These are phyloP conservation scores for Lucilia sericata DNA, from an alignment of 1,140 invertebrate genomes.

Conservation along the genomic window DNA sequence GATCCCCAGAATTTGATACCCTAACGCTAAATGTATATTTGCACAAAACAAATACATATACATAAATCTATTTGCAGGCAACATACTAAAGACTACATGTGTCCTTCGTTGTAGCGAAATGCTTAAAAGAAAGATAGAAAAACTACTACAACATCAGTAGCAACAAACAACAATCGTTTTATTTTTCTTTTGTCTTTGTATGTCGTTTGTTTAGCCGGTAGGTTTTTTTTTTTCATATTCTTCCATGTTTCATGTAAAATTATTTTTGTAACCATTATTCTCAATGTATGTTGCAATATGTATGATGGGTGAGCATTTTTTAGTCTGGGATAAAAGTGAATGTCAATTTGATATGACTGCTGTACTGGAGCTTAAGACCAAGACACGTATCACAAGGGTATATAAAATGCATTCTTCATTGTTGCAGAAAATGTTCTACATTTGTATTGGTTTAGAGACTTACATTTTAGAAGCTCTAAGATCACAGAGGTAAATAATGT, in stretches of 20 bases:
- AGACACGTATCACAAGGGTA: background rate
- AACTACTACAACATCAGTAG: background rate
- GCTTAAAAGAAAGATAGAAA: background rate
- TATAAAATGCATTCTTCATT: too few species aligned
- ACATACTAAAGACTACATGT: background rate
- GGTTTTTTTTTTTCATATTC: too few species aligned
- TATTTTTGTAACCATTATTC: background rate
- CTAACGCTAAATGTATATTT: too few species aligned
- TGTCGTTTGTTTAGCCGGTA: too few species aligned
- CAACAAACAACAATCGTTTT: background rate
- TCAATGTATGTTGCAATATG: background rate
- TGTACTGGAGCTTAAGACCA: background rate
- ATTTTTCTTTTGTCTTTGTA: background rate
- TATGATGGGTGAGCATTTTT: background rate
- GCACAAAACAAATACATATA: too few species aligned
- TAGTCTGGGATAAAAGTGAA: constrained; percentile 1
- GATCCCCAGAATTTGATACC: too few species aligned
- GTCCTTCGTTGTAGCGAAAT: background rate
- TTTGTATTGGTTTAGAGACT: too few species aligned
- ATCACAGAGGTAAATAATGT: too few species aligned
- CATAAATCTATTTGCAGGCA: too few species aligned
- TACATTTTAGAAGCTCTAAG: too few species aligned
- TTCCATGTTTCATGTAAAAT: background rate
- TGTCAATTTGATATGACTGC: constrained; percentile 2
- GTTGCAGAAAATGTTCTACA: too few species aligned